Base-by-base conservation (phyloP, 2,113 vertebrate species). In the Poeciliopsis retropinna region DNA sequence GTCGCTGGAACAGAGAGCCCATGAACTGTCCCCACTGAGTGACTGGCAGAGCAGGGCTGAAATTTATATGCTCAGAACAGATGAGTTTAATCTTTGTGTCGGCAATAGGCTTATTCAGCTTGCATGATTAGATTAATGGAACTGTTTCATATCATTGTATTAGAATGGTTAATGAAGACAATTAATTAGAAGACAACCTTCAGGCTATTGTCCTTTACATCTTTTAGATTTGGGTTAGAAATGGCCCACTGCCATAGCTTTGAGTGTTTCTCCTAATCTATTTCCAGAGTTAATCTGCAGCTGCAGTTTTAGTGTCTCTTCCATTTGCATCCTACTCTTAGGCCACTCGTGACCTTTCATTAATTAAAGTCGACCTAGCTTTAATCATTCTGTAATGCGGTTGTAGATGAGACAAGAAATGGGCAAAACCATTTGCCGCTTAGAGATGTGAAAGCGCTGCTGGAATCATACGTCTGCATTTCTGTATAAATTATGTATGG, bases 271-370 rank as follows among this genome's bases (percentile, higher is more conserved):
- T 85, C 84, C 83, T 87, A 86, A 82, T 94, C 85, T 90, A 83
- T 91, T 92, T 86, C 79, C 86, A 80, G 91, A 87, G 71, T 84
- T 90, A 88, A 93, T 94, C 91, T 92, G 81, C 85, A 88, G 84
- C 87, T 90, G 79, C 87, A 83, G 85, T 92, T 91, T 88, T 85
- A 88, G 82, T 84, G 78, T 90, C 84, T 89, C 83, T 86, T 84
- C 90, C 79, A 88, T 91, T 92, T 90, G 84, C 88, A 90, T 89
- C 91, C 85, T 92, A 88, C 91, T 93, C 93, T 91, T 87, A 91
- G 94, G 94, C 93, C 92, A 94, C 93, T 92, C 68, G 39, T 95
- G 94, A 95, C 94, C 94, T 95, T 95, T 95, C 88, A 92, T 94
- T 94, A 95, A 94, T 95, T 94, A 94, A 89, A 82, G 80, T 89